phyloP scores from a whole-genome alignment of 2,888 invertebrate genomes.

The Cheiracanthium punctorium region DNA sequence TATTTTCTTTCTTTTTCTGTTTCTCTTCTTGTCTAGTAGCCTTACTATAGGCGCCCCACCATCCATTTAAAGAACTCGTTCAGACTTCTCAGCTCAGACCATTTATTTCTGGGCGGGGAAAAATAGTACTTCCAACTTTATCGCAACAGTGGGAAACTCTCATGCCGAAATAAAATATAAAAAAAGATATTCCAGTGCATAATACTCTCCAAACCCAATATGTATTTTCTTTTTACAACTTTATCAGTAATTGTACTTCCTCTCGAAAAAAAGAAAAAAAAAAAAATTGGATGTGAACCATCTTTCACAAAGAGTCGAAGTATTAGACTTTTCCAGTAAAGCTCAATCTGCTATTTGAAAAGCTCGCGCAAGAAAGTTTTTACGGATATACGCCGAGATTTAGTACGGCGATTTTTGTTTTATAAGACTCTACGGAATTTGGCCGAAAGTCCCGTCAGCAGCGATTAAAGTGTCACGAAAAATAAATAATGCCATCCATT shows the following conservation, averaged over 20 bases:
- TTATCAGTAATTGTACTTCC: neutral
- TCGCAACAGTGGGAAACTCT: no score
- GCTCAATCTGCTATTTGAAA: neutral
- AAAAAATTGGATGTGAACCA: neutral
- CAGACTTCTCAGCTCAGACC: no score
- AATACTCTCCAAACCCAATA: no score
- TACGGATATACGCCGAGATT: neutral
- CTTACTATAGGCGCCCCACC: no score
- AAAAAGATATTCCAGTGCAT: no score
- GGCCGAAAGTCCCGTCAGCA: neutral
- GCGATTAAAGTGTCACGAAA: conserved; percentile 8
- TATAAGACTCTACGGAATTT: neutral
- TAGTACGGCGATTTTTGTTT: neutral
- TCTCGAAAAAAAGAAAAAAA: no score
- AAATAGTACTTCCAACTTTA: no score
- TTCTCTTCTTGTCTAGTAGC: no score
- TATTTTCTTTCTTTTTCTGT: no score
- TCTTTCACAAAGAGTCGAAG: neutral
- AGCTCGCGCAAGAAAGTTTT: neutral
- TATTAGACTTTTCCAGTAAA: neutral
- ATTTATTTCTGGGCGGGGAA: no score
- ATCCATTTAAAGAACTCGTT: no score
- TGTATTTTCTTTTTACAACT: neutral
- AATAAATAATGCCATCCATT: conserved; percentile 6
- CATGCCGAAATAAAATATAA: no score